phyloP scores from a whole-genome alignment of 2,113 vertebrate species.

The Protobothrops flavoviridis region DNA sequence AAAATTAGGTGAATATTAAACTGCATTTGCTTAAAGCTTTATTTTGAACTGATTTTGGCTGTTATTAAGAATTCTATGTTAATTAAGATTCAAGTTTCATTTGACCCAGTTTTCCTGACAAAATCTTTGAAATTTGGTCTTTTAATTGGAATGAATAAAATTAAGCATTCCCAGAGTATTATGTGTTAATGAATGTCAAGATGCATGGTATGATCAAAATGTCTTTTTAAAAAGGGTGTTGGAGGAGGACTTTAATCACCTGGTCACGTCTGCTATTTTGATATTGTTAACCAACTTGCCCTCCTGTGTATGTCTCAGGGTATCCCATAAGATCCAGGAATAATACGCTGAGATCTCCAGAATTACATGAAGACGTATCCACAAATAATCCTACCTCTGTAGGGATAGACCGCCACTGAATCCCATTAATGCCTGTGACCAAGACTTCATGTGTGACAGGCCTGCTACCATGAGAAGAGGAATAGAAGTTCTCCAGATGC shows the following conservation, averaged over 20 bases:
- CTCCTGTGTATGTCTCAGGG: background rate
- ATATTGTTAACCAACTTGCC: background rate
- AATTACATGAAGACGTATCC: fast-evolving
- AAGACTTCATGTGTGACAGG: slow-evolving; percentile 73
- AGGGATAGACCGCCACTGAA: slow-evolving; percentile 73
- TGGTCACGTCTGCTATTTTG: background rate
- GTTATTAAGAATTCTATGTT: background rate
- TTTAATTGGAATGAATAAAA: background rate
- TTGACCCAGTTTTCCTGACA: background rate
- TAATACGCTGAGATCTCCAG: no score
- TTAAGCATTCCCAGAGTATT: background rate
- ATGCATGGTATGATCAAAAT: background rate
- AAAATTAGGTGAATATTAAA: background rate
- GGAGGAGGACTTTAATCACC: background rate
- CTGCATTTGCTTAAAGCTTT: background rate
- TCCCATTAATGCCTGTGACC: slow-evolving; percentile 77
- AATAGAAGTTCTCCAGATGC: background rate
- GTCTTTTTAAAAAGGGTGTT: background rate
- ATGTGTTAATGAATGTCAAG: background rate
- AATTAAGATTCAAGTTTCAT: background rate
- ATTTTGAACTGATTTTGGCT: background rate
- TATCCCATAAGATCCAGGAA: background rate
- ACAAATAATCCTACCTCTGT: slow-evolving; percentile 24
- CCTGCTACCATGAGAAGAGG: fast-evolving
- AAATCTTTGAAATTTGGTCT: background rate